Percentiles rank a stretch among this genome's conserved stretches.
phyloP scores from a whole-genome alignment of 2,888 invertebrate species.

The Hartigia nigra region DNA sequence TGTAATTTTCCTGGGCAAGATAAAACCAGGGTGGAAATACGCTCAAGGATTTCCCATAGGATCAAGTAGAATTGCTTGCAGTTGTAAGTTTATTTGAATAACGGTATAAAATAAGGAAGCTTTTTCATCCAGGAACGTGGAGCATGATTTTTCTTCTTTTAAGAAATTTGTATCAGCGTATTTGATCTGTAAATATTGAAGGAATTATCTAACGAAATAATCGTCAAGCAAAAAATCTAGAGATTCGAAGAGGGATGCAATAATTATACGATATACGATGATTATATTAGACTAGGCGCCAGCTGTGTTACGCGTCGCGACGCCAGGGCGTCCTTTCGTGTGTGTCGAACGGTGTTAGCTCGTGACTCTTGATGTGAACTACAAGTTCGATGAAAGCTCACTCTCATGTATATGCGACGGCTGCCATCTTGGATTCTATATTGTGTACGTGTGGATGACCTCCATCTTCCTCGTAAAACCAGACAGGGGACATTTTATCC shows the following conservation, averaged over 20 bases:
- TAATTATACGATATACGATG: slow-evolving; percentile 4
- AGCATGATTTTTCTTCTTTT: not conserved
- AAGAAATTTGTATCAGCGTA: not conserved
- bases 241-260: not conserved
- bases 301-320: slow-evolving; percentile 6
- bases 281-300: slow-evolving; percentile 3
- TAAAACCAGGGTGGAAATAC: not conserved
- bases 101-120: not conserved
- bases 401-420: not conserved
- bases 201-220: not conserved
- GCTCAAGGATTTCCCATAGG: not conserved
- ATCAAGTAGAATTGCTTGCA: not conserved
- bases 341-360: not conserved
- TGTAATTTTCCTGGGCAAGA: not conserved
- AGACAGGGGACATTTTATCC: not conserved
- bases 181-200: not conserved
- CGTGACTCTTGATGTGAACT: not conserved
- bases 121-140: not conserved
- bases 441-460: not conserved
- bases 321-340: not conserved
- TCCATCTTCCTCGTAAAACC: not conserved
- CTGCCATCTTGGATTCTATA: not conserved
- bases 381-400: not conserved
- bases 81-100: not conserved
- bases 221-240: not conserved